Conservation (phyloP, 2,888 invertebrate species). For the Dioctria rufipes region DNA sequence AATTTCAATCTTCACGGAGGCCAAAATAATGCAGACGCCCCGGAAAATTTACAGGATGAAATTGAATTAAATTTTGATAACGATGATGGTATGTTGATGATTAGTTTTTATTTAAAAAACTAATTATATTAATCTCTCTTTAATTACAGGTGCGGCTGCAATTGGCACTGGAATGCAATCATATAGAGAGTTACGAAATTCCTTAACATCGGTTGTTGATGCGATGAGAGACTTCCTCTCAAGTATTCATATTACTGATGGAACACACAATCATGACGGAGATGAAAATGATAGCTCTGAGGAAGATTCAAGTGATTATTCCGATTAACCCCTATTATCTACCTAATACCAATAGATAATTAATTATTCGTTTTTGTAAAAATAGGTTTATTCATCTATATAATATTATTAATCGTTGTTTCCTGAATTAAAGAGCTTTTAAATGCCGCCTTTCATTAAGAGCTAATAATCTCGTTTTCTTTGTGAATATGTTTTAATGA, state of each 20-base stretch:
- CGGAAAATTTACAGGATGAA: conserved; percentile 57
- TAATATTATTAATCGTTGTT: conserved; percentile 45
- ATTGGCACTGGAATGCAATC: conserved; percentile 68
- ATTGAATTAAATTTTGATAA: conserved; percentile 58
- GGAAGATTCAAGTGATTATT: conserved; percentile 41
- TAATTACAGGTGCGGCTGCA: conserved; percentile 64
- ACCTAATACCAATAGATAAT: conserved; percentile 12
- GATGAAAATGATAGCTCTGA: conserved; percentile 46
- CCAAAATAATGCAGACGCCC: conserved; percentile 55
- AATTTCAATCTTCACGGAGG: conserved; percentile 73
- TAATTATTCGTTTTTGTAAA: conserved; percentile 26
- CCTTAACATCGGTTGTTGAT: conserved; percentile 78
- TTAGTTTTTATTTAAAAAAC: conserved; percentile 62
- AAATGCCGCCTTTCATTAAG: conserved; percentile 29
- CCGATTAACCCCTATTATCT: conserved; percentile 26
- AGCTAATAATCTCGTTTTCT: neutral
- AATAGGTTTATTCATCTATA: conserved; percentile 31
- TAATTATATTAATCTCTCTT: conserved; percentile 15
- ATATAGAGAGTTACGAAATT: conserved; percentile 73
- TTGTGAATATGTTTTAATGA: neutral
- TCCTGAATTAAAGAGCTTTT: conserved; percentile 49
- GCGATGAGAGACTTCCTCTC: conserved; percentile 82
- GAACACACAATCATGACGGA: conserved; percentile 71
- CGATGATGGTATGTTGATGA: conserved; percentile 61
- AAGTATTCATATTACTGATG: conserved; percentile 76